phyloP scores from a whole-genome alignment of 1,140 invertebrate genomes.

The Rhagoletis pomonella region DNA sequence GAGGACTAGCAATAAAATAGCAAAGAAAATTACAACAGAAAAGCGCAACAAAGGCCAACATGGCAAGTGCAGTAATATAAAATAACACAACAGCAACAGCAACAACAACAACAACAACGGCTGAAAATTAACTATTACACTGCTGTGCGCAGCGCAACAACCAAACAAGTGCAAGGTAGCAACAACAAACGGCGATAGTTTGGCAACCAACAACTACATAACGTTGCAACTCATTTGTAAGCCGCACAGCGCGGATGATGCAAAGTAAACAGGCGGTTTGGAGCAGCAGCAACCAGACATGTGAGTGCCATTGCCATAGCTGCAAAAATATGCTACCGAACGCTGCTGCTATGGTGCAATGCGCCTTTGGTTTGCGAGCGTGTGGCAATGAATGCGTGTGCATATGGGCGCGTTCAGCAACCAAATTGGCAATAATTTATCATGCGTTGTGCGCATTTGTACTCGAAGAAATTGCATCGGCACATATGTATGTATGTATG shows the following conservation, averaged over 20 bases:
- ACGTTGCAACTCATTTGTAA: slow-evolving; percentile 49
- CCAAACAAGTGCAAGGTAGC: neutral
- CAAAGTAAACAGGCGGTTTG: slow-evolving; percentile 26
- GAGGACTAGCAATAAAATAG: slow-evolving; percentile 10
- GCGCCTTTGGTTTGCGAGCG: neutral
- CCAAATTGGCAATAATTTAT: slow-evolving; percentile 46
- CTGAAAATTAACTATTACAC: neutral
- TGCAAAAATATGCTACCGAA: neutral
- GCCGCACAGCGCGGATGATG: slow-evolving; percentile 6
- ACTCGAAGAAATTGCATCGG: slow-evolving; percentile 19
- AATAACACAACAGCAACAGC: neutral
- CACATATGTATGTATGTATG: neutral
- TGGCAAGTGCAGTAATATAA: neutral
- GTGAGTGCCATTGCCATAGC: neutral
- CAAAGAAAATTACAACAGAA: slow-evolving; percentile 12
- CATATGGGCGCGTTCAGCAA: slow-evolving; percentile 48
- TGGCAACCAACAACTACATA: slow-evolving; percentile 20
- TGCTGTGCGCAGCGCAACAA: neutral
- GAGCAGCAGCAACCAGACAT: neutral
- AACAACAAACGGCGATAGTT: neutral
- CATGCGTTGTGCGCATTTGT: slow-evolving; percentile 37
- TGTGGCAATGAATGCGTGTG: neutral
- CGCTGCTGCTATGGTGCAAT: neutral
- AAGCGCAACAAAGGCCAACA: slow-evolving; percentile 9
- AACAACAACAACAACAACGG: neutral